Evolutionary conservation across 2,888 invertebrate genomes (phyloP), one percentile per base, ranked within the genome.

Genomic region (Cantharis nigra): DNA sequence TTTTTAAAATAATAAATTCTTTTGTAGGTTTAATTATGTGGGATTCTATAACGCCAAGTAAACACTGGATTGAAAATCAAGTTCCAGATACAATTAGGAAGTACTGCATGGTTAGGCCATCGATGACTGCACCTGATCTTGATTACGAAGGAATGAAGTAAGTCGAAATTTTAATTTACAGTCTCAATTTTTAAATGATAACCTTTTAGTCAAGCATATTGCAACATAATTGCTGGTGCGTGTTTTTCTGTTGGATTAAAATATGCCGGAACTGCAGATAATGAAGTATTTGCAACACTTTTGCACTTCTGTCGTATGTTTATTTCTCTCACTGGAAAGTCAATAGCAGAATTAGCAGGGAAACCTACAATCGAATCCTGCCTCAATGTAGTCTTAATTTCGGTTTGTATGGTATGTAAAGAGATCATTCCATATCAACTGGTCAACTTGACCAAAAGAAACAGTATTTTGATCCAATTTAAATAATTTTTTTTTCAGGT

Each of bases 91-190:
- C 93, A 0, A 93, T 98, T 69, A 90, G 92, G 71, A 94, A 94
- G 2, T 94, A 94, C 88, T 94, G 96, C 80, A 93, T 96, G 85
- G 93, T 94, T 72, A 94, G 94, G 81, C 94, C 95, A 0, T 91
- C 91, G 1, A 91, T 91, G 64, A 92, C 92, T 65, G n/a, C 70
- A 28, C 85, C 88, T 64, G 92, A 92, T 78, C 91, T 97, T 28
- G 97, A 98, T 87, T 95, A 96, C 84, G 98, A 98, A 89, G 97
- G 97, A 14, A 97, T 97, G 93, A 96, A 97, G 96, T 96, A 86
- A 91, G 90, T 86, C 74, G 74, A 71, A 70, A 74, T 73, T 67
- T 33, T 76, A 13, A 65, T 23, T 67, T 67, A 0, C n/a, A 49
- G 49, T n/a, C 2, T 1, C n/a, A 49, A n/a, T n/a, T 49, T 49